Evolutionary conservation across 2,113 vertebrate species (phyloP), one percentile per base, ranked within the genome.

Genomic region (Balaenoptera acutorostrata): DNA sequence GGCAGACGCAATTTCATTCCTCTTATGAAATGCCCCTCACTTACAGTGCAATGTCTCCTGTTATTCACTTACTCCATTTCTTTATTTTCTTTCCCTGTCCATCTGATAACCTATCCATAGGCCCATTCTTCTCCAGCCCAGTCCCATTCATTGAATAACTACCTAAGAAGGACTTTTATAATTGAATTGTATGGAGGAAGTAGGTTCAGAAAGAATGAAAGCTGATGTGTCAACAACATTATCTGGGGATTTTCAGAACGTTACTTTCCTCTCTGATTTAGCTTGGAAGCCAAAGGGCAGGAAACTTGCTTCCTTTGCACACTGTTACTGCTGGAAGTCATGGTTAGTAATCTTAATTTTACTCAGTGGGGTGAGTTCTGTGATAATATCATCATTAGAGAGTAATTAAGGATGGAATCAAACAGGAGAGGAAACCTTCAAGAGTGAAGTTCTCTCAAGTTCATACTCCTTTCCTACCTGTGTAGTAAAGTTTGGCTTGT

Each of bases 281-380:
- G 72, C 39, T 83, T 27, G 44, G 77, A 93, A 66, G 80, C 44
- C 95, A 97, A 66, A 80, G 92, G 78, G 44, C 90, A 90, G 93
- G 78, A 96, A 93, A 82, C 68, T 78, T 74, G 55, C 87, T 97
- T 96, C 97, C 86, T 96, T 95, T 92, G 21, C 59, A 69, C 64
- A 72, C 31, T 86, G 77, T 90, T 78, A 68, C 44, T 46, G 39
- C 64, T 88, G 49, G 69, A 93, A 80, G 69, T 83, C 89, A 68
- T 17, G 66, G 46, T 31, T 66, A 89, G 80, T 92, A 72, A 71
- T 57, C 78, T 89, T 41, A 49, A 71, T 93, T 89, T 78, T 95
- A 46, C 59, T 87, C 71, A 75, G 63, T 52, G 52, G 78, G 25
- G 21, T 77, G 83, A 81, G 39, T 83, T 96, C 74, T 95, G 17